phyloP scores from a whole-genome alignment of 2,113 vertebrate genomes.

The Picathartes gymnocephalus region DNA sequence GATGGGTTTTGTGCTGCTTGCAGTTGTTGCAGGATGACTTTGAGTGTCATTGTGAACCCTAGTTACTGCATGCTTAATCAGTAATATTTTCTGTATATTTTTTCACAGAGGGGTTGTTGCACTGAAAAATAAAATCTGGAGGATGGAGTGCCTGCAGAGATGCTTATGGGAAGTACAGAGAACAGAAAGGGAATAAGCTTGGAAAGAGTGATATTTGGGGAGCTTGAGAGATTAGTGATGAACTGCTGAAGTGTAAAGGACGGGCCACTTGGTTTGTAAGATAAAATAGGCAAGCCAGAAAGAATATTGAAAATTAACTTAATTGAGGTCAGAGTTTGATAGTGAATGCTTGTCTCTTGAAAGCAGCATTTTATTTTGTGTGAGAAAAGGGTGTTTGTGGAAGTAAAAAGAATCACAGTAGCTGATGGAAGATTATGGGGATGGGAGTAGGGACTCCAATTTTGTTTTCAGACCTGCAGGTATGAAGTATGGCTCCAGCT shows the following conservation, averaged over 20 bases:
- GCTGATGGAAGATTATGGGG: neutral
- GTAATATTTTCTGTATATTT: neutral
- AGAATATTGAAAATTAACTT: neutral
- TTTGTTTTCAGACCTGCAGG: neutral
- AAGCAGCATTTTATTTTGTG: neutral
- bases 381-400: neutral
- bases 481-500: neutral
- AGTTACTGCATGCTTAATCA: neutral
- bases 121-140: neutral
- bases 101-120: neutral
- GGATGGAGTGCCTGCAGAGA: neutral
- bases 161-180: neutral
- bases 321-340: neutral
- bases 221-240: neutral
- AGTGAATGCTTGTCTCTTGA: neutral
- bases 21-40: neutral
- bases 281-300: neutral
- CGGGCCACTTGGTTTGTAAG: neutral
- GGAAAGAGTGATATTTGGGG: neutral
- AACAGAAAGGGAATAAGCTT: neutral
- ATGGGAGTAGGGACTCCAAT: neutral
- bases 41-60: neutral
- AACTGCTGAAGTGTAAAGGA: neutral
- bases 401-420: neutral
- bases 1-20: neutral